A percentile compares a stretch with the other conserved stretches of the same genome.
These are phyloP conservation scores for Poecilia gillii DNA, from an alignment of 2,797 vertebrate species.

Conservation along the genomic window DNA sequence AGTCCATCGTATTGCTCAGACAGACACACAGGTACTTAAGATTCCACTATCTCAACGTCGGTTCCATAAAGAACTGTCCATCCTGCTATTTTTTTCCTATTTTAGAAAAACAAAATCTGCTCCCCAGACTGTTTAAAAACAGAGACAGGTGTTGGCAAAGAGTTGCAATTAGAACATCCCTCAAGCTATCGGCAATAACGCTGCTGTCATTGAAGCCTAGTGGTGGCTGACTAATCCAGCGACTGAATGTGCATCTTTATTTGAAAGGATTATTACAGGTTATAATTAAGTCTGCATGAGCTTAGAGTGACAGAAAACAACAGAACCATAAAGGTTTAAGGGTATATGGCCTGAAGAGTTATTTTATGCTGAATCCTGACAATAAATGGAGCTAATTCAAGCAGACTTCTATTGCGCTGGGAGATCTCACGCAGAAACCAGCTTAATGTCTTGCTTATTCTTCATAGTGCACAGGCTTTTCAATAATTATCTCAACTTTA, in stretches of 20 bases:
- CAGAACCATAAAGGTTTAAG: background rate
- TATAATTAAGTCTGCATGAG: background rate
- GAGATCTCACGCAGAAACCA: background rate
- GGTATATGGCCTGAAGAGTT: background rate
- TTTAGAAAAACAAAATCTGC: background rate
- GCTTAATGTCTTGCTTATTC: conserved; percentile 5
- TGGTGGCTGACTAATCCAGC: background rate
- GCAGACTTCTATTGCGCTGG: background rate
- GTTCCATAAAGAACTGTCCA: background rate
- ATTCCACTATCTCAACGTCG: background rate
- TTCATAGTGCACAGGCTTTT: conserved; percentile 1
- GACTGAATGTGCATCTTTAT: background rate
- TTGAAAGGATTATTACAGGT: background rate
- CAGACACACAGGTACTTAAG: background rate
- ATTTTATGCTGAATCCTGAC: background rate
- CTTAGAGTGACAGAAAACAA: background rate
- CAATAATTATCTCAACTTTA: conserved; percentile 3
- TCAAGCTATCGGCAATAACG: background rate
- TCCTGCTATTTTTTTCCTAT: background rate
- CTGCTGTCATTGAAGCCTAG: background rate
- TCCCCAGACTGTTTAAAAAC: background rate
- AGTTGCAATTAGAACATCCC: background rate
- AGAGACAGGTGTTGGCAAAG: background rate
- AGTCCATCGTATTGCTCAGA: background rate
- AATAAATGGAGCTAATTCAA: background rate